Evolutionary conservation across 2,888 invertebrate genomes (phyloP), one percentile per base, ranked within the genome.

Genomic region (Diaperis boleti): DNA sequence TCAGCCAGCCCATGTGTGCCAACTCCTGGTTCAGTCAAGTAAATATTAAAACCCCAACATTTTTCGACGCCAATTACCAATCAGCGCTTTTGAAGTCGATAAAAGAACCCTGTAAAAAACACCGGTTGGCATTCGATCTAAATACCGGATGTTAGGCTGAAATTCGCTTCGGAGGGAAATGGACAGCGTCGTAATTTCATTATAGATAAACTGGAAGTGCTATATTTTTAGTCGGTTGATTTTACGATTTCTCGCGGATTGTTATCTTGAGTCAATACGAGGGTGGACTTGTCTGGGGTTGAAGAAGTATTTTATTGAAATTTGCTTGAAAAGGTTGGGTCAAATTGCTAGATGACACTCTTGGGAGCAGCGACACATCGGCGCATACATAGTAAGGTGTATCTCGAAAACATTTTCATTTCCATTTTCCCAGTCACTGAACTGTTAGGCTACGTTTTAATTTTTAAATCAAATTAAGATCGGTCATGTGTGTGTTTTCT

Each of bases 41-140:
- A 50, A 50, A 54, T 11, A 29, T 54, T 52, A 31, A 52, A 42
- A 42, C 41, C 54, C 18, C 15, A 37, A 52, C 35, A 31, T 54
- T 41, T 50, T 54, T 42, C 26, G 39, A 33, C 42, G 52, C 52
- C 50, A 59, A 52, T 50, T 44, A 59, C 49, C 59, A 50, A 59
- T 59, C 59, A 50, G 20, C 22, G 33, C 56, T 45, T 56, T 56
- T 56, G 45, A 56, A 41, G 54, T 52, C 37, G 29, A 2, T 54
- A 31, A 54, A 54, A 42, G 54, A 52, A 50, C 50, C 8, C n/a
- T 50, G 17, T 13, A 42, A 55, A 42, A 56, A 33, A 20, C n/a
- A 56, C 18, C 44, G 18, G 45, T 14, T 13, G 44, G 45, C 56
- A 55, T 31, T 57, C 59, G 22, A 50, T 59, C 52, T 42, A 59